These are phyloP conservation scores for Melieria omissa DNA, from an alignment of 2,888 invertebrate genomes.

Conservation along the genomic window DNA sequence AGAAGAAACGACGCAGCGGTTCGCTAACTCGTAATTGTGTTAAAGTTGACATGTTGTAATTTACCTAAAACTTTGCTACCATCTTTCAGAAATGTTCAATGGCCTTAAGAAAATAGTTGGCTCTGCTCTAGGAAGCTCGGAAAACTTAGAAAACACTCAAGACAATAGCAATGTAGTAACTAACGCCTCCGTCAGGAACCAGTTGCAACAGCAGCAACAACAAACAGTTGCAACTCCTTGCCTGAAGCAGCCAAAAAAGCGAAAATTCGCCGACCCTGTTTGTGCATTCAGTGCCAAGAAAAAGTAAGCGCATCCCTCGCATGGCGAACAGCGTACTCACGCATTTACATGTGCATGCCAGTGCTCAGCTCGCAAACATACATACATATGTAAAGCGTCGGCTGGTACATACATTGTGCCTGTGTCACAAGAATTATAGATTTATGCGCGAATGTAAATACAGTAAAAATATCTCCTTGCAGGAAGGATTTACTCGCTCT, in stretches of 20 bases:
- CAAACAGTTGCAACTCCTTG: conserved; percentile 68
- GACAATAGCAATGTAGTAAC: conserved; percentile 63
- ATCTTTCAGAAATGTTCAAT: conserved; percentile 75
- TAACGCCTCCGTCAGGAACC: conserved; percentile 30
- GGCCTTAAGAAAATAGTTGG: conserved; percentile 83
- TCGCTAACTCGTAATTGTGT: conserved; percentile 79
- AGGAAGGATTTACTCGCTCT: conserved; percentile 74
- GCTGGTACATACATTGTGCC: too few relatives aligned
- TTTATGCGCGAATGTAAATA: neutral
- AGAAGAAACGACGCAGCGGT: conserved; percentile 85
- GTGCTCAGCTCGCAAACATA: too few relatives aligned
- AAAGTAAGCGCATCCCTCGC: conserved; percentile 68
- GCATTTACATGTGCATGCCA: too few relatives aligned
- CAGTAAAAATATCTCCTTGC: conserved; percentile 56
- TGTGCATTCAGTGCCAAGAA: conserved; percentile 75
- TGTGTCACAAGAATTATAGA: too few relatives aligned
- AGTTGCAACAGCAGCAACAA: neutral
- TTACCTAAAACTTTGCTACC: conserved; percentile 42
- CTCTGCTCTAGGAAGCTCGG: conserved; percentile 69
- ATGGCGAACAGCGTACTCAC: too few relatives aligned
- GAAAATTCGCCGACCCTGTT: conserved; percentile 71
- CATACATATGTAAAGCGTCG: too few relatives aligned
- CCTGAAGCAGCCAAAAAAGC: conserved; percentile 74
- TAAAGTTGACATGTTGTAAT: conserved; percentile 41
- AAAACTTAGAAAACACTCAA: conserved; percentile 66